A percentile compares a stretch with the other conserved stretches of the same genome.
Conservation (phyloP, 2,113 vertebrate genomes). For the Craseonycteris thonglongyai region DNA sequence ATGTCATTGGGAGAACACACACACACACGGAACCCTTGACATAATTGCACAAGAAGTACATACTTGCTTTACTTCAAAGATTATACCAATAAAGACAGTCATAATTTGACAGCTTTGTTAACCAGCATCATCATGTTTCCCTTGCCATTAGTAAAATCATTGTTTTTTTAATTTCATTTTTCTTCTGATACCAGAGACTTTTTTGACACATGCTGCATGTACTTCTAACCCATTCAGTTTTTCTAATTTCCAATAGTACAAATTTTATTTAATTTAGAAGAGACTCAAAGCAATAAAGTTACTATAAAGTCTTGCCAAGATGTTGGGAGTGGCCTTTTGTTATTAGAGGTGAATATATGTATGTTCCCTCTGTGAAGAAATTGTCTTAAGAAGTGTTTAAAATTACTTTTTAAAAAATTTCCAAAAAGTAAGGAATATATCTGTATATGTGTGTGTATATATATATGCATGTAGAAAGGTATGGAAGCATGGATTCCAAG, state of each 20-base stretch:
- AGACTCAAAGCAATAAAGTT: neutral
- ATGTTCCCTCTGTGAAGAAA: neutral
- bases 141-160: neutral
- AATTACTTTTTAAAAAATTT: neutral
- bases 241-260: neutral
- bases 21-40: neutral
- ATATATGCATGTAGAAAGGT: neutral
- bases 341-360: neutral
- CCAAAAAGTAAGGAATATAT: neutral
- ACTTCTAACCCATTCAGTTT: neutral
- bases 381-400: constrained; percentile 16
- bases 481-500: neutral
- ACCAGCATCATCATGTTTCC: neutral
- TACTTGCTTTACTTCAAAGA: constrained; percentile 18
- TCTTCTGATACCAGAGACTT: constrained; percentile 9
- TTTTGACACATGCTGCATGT: neutral
- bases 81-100: neutral
- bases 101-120: constrained; percentile 8
- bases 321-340: neutral
- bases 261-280: constrained; percentile 36
- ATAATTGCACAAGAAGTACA: neutral
- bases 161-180: constrained; percentile 15
- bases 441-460: neutral
- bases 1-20: neutral
- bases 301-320: neutral